A percentile compares a stretch with the other conserved stretches of the same genome.
Evolutionary conservation across 1,140 invertebrate genomes (phyloP).

Genomic region (Anoplolepis gracilipes): DNA sequence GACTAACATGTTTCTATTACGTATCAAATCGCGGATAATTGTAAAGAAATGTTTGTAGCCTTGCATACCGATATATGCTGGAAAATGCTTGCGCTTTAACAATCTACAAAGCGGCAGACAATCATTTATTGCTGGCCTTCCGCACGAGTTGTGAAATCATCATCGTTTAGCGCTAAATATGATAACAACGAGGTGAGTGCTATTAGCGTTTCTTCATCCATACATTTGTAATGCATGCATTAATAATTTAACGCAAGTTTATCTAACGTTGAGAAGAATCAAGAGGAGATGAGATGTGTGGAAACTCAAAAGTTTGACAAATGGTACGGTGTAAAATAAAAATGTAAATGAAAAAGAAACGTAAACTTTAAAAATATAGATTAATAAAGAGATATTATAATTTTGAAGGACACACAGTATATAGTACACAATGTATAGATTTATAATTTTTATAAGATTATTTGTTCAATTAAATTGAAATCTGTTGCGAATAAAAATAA

Average conservation of each 20-base stretch:
- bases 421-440: too few relatives aligned
- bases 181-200: slow-evolving; percentile 24
- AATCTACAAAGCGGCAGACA: slow-evolving; percentile 54
- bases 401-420: too few relatives aligned
- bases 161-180: slow-evolving; percentile 23
- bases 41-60: slow-evolving; percentile 50
- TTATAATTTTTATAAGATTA: background rate
- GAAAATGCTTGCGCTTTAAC: slow-evolving; percentile 68
- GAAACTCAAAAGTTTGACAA: background rate
- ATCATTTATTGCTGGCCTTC: slow-evolving; percentile 66
- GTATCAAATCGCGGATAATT: slow-evolving; percentile 44
- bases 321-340: background rate
- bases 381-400: background rate
- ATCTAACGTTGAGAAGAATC: background rate
- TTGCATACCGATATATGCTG: slow-evolving; percentile 45
- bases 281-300: background rate
- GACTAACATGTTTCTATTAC: slow-evolving; percentile 58
- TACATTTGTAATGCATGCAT: slow-evolving; percentile 28
- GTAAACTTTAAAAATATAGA: background rate
- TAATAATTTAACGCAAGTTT: slow-evolving; percentile 29
- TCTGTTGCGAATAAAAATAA: slow-evolving; percentile 18
- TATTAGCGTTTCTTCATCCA: slow-evolving; percentile 27
- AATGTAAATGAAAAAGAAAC: background rate
- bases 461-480: background rate
- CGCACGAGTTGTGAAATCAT: slow-evolving; percentile 61